Conservation (phyloP, 2,113 vertebrate genomes). For the Periophthalmus modestus region DNA sequence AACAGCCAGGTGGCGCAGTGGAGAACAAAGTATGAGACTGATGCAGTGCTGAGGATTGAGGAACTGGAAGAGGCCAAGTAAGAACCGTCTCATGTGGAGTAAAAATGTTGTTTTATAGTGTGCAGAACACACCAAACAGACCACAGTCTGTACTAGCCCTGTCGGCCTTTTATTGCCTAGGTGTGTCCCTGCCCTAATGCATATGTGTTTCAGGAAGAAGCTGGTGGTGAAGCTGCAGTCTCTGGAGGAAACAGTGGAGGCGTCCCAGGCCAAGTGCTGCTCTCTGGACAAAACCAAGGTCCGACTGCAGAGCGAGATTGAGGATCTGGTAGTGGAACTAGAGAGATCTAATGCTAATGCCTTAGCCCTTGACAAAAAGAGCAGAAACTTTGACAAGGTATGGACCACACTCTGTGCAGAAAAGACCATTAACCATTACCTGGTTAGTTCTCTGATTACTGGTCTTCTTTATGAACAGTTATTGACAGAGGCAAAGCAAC, state of each 20-base stretch:
- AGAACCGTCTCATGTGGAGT: slow-evolving; percentile 2
- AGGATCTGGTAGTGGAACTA: slow-evolving; percentile 89
- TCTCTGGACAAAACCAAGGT: slow-evolving; percentile 94
- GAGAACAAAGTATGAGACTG: slow-evolving; percentile 93
- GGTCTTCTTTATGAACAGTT: slow-evolving; percentile 44
- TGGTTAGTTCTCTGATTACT: background rate
- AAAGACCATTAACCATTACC: background rate
- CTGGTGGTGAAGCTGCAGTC: slow-evolving; percentile 88
- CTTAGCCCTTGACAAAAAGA: slow-evolving; percentile 88
- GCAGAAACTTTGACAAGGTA: slow-evolving; percentile 87
- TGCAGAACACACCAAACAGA: background rate
- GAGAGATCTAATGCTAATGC: slow-evolving; percentile 86
- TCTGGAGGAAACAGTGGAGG: slow-evolving; percentile 86
- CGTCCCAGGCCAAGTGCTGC: slow-evolving; percentile 86
- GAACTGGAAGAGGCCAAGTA: slow-evolving; percentile 96
- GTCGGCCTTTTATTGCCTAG: background rate
- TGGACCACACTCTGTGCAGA: background rate
- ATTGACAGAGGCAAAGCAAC: slow-evolving; percentile 87
- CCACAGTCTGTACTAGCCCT: background rate
- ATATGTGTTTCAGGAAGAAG: slow-evolving; percentile 82
- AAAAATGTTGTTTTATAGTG: background rate
- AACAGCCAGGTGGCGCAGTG: slow-evolving; percentile 91
- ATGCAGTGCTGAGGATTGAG: slow-evolving; percentile 92
- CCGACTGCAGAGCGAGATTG: slow-evolving; percentile 89
- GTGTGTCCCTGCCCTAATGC: background rate